Conservation (phyloP, 2,113 vertebrate species). For the Pycnonotus jocosus region DNA sequence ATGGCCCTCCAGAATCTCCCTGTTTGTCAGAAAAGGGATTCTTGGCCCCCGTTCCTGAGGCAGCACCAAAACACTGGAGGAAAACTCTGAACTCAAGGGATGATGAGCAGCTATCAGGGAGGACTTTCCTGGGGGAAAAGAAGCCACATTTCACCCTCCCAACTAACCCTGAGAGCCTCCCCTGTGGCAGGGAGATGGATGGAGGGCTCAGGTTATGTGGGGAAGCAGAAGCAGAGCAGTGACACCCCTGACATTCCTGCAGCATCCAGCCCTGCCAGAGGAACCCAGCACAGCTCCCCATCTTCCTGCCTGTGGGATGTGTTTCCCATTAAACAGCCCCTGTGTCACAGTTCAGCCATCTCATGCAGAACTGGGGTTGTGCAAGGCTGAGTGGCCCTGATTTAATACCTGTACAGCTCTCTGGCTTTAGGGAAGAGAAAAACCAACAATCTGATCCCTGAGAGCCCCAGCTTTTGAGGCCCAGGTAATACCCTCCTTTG, state of each 20-base stretch:
- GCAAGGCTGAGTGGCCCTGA: not conserved
- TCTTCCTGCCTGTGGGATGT: not conserved
- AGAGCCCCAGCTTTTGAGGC: not conserved
- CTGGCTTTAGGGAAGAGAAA: not conserved
- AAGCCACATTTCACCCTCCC: not conserved
- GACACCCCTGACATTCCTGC: not conserved
- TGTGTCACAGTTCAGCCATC: not conserved
- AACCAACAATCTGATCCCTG: not conserved
- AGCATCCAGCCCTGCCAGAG: not conserved
- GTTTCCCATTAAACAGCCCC: not conserved
- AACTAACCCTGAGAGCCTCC: not conserved
- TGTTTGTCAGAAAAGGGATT: not conserved
- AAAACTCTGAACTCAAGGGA: not conserved
- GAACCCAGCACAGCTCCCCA: not conserved
- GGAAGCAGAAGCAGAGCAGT: not conserved
- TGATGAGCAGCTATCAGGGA: not conserved
- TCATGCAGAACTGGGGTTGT: not conserved
- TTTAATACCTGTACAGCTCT: not conserved
- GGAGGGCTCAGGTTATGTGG: not conserved
- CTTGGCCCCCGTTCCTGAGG: not conserved
- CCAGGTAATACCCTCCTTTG: not conserved
- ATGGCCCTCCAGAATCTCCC: not conserved
- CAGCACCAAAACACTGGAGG: not conserved
- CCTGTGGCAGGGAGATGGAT: constrained; percentile 4
- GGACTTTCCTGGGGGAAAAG: not conserved